Evolutionary conservation across 2,888 invertebrate genomes (phyloP), one percentile per base, ranked within the genome.

Genomic region (Eudemis profundana): DNA sequence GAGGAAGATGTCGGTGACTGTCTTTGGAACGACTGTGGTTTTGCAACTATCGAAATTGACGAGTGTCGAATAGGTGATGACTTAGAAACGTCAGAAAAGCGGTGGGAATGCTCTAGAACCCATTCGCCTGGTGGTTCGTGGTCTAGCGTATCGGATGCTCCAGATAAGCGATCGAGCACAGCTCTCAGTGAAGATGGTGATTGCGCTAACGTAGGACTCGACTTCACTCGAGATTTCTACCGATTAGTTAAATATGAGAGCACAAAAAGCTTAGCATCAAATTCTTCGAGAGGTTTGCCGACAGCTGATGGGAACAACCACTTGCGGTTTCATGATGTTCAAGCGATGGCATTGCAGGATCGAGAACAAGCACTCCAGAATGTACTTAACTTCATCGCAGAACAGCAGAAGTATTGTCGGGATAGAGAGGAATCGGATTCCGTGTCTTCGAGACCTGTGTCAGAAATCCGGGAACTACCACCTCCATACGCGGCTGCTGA

Each of bases 151-250:
- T 93, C 91, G 14, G 92, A 93, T 73, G 94, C 92, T 47, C 94
- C 94, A 61, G 95, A 95, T 68, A 95, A 95, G 79, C 89, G 95
- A 73, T 95, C 95, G 0, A 95, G 95, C 49, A 94, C 94, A 3
- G 95, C 95, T 3, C 81, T 95, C 61, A 95, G 95, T 70, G 95
- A 95, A 81, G 95, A 95, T 76, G 95, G 95, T 69, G 95, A 95
- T 76, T 93, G 95, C 68, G 94, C 95, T 0, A 93, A 94, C 42
- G 92, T 95, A 17, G 95, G 95, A 17, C 93, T 95, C 12, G 95
- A 96, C 82, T 96, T 96, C 76, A 96, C 96, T 4, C 90, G 96
- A 70, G 96, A 96, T 85, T 96, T 96, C 84, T 96, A 96, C 81
- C 94, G 96, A 33, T 93, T 96, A 69, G 96, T 96, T 50, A 96